Percentiles rank a stretch among this genome's conserved stretches.
phyloP scores from a whole-genome alignment of 2,888 invertebrate species.

The Cantharis lateralis region DNA sequence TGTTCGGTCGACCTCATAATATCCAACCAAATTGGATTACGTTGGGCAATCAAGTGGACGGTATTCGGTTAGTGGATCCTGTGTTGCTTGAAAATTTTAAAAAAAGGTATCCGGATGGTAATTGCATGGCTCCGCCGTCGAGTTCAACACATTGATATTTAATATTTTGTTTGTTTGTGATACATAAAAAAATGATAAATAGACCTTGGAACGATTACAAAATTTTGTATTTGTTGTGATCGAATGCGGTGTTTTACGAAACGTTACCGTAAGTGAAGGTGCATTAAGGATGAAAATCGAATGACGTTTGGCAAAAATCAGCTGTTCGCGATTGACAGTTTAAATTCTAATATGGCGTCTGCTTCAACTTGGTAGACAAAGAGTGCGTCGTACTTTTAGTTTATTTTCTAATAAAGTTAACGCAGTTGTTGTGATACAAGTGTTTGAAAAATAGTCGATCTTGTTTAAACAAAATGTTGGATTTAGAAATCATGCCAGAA shows the following conservation, averaged over 20 bases:
- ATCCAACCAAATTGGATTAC: constrained; percentile 99
- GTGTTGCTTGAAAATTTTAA: constrained; percentile 88
- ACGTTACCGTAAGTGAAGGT: constrained; percentile 23
- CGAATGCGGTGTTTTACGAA: constrained; percentile 31
- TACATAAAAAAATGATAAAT: background rate
- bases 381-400: constrained; percentile 42
- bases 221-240: constrained; percentile 43
- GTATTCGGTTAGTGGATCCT: constrained; percentile 90
- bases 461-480: constrained; percentile 74
- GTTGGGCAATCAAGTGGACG: constrained; percentile 95
- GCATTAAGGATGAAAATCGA: constrained; percentile 29
- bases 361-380: constrained; percentile 48
- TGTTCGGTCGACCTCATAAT: constrained; percentile 96
- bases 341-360: constrained; percentile 50
- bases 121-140: constrained; percentile 61
- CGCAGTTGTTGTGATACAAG: constrained; percentile 32
- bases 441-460: constrained; percentile 14
- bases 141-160: constrained; percentile 39
- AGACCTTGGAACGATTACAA: background rate
- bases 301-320: constrained; percentile 42
- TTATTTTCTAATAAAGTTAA: constrained; percentile 31
- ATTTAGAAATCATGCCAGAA: constrained; percentile 95
- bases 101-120: constrained; percentile 91
- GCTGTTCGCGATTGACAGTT: constrained; percentile 52
- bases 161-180: background rate